Conservation (phyloP, 2,888 invertebrate species). For the Mythimna lalbum region DNA sequence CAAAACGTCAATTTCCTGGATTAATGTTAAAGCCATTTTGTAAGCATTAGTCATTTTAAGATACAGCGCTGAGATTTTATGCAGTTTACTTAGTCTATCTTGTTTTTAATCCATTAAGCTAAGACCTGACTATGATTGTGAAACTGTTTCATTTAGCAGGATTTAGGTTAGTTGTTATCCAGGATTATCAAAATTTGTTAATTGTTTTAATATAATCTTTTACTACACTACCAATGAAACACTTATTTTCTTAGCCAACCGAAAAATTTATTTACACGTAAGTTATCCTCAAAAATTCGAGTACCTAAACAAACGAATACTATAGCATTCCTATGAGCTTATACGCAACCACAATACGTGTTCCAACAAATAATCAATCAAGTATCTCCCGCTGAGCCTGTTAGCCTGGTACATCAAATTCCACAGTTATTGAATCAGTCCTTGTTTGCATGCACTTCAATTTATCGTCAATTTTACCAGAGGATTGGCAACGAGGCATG, state of each 20-base stretch:
- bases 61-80: slow-evolving; percentile 22
- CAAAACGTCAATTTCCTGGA: slow-evolving; percentile 58
- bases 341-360: slow-evolving; percentile 27
- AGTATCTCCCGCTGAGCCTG: slow-evolving; percentile 48
- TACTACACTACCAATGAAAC: not conserved
- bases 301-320: slow-evolving; percentile 8
- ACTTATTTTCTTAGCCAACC: not conserved
- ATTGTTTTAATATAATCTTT: not conserved
- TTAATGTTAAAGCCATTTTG: slow-evolving; percentile 43
- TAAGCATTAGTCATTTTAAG: slow-evolving; percentile 32
- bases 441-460: slow-evolving; percentile 72
- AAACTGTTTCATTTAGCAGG: not conserved
- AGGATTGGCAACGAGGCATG: slow-evolving; percentile 66
- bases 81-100: not conserved
- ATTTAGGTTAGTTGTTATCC: not conserved
- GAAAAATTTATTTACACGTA: not conserved
- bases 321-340: slow-evolving; percentile 29
- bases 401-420: slow-evolving; percentile 58
- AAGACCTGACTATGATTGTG: slow-evolving; percentile 5
- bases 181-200: not conserved
- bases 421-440: slow-evolving; percentile 68
- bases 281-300: slow-evolving; percentile 8
- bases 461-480: slow-evolving; percentile 72
- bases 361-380: slow-evolving; percentile 56
- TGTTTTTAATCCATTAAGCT: slow-evolving; percentile 15